These are phyloP conservation scores for Hemibagrus wyckioides DNA, from an alignment of 2,113 vertebrate species.

Conservation along the genomic window DNA sequence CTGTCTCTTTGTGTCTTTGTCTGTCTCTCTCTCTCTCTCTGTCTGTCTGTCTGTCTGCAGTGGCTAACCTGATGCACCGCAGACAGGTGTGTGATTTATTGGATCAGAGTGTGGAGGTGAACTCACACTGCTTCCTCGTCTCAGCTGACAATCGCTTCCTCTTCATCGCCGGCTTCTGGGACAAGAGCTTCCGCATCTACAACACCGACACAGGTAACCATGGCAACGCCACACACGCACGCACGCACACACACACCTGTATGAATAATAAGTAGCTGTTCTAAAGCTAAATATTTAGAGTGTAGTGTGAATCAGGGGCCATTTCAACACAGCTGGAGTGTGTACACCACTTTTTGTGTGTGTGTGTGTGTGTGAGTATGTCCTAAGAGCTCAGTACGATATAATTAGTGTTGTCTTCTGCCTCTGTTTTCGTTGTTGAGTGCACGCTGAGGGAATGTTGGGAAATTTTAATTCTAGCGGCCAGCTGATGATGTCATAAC, in stretches of 20 bases:
- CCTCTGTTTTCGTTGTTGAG: not conserved
- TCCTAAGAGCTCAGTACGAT: not conserved
- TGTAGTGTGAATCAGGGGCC: slow-evolving; percentile 54
- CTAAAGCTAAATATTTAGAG: slow-evolving; percentile 65
- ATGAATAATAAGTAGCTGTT: slow-evolving; percentile 36
- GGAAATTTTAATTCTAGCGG: not conserved
- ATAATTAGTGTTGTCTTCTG: not conserved
- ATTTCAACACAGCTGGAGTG: slow-evolving; percentile 50
- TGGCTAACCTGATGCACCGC: slow-evolving; percentile 85
- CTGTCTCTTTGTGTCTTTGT: not conserved
- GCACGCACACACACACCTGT: slow-evolving; percentile 19
- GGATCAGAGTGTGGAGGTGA: slow-evolving; percentile 96
- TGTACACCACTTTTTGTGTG: slow-evolving; percentile 1
- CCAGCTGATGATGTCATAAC: not conserved
- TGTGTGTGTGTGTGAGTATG: not conserved
- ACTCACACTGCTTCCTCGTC: slow-evolving; percentile 93
- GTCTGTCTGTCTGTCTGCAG: slow-evolving; percentile 65
- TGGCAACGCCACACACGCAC: slow-evolving; percentile 55
- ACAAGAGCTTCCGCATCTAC: slow-evolving; percentile 97
- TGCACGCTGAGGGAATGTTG: not conserved
- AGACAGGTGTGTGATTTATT: slow-evolving; percentile 95
- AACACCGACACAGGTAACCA: slow-evolving; percentile 91
- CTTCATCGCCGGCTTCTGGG: slow-evolving; percentile 97
- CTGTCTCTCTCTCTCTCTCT: too few species aligned
- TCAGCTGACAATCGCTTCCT: slow-evolving; percentile 94